Percentiles rank a stretch among this genome's conserved stretches.
Conservation (phyloP, 2,888 invertebrate genomes). For the Phasia obesa region DNA sequence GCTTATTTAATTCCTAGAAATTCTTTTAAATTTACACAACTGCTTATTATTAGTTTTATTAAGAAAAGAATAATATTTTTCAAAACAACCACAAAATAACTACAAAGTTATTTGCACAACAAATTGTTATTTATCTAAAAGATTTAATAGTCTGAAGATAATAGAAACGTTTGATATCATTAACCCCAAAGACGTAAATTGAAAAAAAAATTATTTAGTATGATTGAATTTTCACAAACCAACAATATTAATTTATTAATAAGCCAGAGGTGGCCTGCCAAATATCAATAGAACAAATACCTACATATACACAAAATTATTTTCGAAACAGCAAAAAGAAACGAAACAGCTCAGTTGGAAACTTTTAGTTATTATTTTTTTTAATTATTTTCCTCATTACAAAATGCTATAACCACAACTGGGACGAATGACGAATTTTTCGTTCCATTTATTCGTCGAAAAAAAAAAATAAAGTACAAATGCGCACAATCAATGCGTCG, state of each 20-base stretch:
- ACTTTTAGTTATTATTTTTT: not conserved
- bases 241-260: not conserved
- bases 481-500: too few relatives aligned
- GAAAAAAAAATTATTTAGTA: conserved; percentile 49
- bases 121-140: conserved; percentile 37
- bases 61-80: not conserved
- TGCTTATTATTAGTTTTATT: not conserved
- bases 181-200: conserved; percentile 47
- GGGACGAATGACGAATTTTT: too few relatives aligned
- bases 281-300: not conserved
- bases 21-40: too few relatives aligned
- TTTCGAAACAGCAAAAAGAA: not conserved
- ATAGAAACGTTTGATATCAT: conserved; percentile 26
- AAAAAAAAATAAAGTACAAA: too few relatives aligned
- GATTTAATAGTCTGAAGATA: conserved; percentile 48
- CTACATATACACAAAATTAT: conserved; percentile 3
- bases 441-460: too few relatives aligned
- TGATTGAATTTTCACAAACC: not conserved
- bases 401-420: too few relatives aligned
- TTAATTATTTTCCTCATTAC: not conserved
- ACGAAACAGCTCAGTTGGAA: not conserved
- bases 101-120: conserved; percentile 30
- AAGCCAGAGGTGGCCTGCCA: not conserved
- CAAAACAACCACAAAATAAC: conserved; percentile 18
- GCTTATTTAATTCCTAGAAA: too few relatives aligned